These are phyloP conservation scores for Corbicula japonica DNA, from an alignment of 2,888 invertebrate genomes.

Conservation along the genomic window DNA sequence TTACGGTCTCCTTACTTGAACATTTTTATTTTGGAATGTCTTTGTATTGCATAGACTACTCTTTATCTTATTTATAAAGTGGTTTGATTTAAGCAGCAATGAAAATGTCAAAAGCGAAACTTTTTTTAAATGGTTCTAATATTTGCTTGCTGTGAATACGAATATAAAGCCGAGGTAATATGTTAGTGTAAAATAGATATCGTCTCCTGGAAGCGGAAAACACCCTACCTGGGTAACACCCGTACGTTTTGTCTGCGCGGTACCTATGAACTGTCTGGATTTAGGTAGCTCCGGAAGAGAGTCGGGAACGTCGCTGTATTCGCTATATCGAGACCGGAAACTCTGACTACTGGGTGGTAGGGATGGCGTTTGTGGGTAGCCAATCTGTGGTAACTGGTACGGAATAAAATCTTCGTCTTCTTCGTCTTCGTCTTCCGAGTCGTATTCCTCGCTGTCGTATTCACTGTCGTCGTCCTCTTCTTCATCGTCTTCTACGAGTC, in stretches of 20 bases:
- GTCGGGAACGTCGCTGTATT: slow-evolving; percentile 17
- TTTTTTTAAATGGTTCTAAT: too few relatives aligned
- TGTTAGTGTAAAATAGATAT: too few relatives aligned
- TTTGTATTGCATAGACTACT: too few relatives aligned
- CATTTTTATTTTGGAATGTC: too few relatives aligned
- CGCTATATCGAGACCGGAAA: slow-evolving; percentile 46
- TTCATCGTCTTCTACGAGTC: slow-evolving; percentile 20
- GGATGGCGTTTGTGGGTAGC: slow-evolving; percentile 56
- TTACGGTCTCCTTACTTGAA: too few relatives aligned
- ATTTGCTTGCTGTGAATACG: too few relatives aligned
- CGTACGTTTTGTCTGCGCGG: slow-evolving; percentile 53
- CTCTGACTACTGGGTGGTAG: slow-evolving; percentile 60
- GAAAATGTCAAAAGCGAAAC: too few relatives aligned
- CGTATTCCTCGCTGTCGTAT: slow-evolving; percentile 31
- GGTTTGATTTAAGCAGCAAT: too few relatives aligned
- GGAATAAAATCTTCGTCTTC: slow-evolving; percentile 60
- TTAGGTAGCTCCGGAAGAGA: slow-evolving; percentile 44
- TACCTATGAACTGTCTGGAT: slow-evolving; percentile 48
- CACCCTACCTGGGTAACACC: slow-evolving; percentile 31
- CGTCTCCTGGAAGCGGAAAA: too few relatives aligned
- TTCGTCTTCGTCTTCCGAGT: slow-evolving; percentile 41
- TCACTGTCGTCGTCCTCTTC: slow-evolving; percentile 26
- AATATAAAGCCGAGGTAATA: too few relatives aligned
- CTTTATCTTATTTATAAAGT: too few relatives aligned
- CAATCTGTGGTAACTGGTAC: slow-evolving; percentile 56